Conservation (phyloP, 2,797 vertebrate species). For the Acridotheres tristis region DNA sequence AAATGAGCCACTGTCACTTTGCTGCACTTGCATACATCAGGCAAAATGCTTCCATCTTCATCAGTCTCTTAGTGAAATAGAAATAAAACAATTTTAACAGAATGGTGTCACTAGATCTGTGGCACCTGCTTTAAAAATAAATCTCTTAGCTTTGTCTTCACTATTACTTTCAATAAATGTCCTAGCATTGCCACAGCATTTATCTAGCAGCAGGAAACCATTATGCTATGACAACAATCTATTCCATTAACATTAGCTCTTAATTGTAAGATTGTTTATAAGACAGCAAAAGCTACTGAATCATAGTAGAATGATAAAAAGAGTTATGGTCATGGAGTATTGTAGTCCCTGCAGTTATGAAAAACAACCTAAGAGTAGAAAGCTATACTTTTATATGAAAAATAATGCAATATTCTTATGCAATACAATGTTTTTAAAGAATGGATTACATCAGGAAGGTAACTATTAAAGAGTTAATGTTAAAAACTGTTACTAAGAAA, state of each 20-base stretch:
- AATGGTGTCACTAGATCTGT: slow-evolving; percentile 73
- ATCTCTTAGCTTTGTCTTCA: slow-evolving; percentile 74
- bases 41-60: slow-evolving; percentile 69
- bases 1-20: slow-evolving; percentile 60
- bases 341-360: slow-evolving; percentile 56
- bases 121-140: slow-evolving; percentile 79
- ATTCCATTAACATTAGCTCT: slow-evolving; percentile 81
- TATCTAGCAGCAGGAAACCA: slow-evolving; percentile 79
- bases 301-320: slow-evolving; percentile 75
- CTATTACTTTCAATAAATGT: slow-evolving; percentile 79
- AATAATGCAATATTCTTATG: slow-evolving; percentile 39
- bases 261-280: slow-evolving; percentile 80
- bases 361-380: slow-evolving; percentile 49
- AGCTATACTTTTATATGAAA: slow-evolving; percentile 49
- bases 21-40: slow-evolving; percentile 59
- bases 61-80: slow-evolving; percentile 69
- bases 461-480: slow-evolving; percentile 64
- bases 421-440: slow-evolving; percentile 51
- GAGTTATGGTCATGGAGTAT: slow-evolving; percentile 66
- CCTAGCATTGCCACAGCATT: slow-evolving; percentile 73
- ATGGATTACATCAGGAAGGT: slow-evolving; percentile 51
- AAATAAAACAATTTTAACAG: slow-evolving; percentile 73
- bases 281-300: slow-evolving; percentile 78
- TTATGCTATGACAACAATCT: slow-evolving; percentile 78
- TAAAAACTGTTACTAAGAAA: slow-evolving; percentile 60